Evolutionary conservation across 2,797 vertebrate species (phyloP), one percentile per base, ranked within the genome.

Genomic region (Mormyrops boulengeri): DNA sequence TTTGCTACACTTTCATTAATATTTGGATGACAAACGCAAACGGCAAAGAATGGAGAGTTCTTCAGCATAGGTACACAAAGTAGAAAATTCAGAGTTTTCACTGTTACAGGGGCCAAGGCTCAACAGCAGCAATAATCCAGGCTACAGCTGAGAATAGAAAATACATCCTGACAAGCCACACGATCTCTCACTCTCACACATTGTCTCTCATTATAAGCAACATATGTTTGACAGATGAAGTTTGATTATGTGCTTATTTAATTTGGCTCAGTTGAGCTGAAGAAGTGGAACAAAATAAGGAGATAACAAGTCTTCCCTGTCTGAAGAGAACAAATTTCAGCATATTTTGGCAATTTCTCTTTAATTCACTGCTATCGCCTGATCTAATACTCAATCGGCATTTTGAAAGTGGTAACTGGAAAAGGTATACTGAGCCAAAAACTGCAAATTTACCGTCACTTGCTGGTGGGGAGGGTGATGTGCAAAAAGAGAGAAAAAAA

Each of bases 271-370:
- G 3, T 77, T 52, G 47, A 53, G 47, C 44, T 69, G 11, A 85
- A 47, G 30, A 85, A 53, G 34, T 53, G 55, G 22, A 49, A 62
- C 44, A 77, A 85, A 80, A 50, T 9, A 88, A 44, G 53, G n/a
- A 52, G 69, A 89, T 89, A 77, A 89, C 38, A 69, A 69, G 77
- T 41, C 34, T 55, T 44, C 50, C n/a, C 87, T 62, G 89, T 89
- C 84, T 50, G 87, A 85, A 69, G 41, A 69, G 66, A 55, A 34
- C 38, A 41, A 55, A 85, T 69, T 88, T 26, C 22, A 50, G 11
- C 77, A 88, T 30, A 87, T 85, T 44, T 8, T 52, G 52, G 49
- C 34, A 57, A 73, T 57, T 38, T 80, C 89, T 85, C 52, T 34
- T 88, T 82, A 73, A 73, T 22, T 86, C 49, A n/a, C 34, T 85